These are phyloP conservation scores for Pogonomyrmex barbatus DNA, from an alignment of 1,140 invertebrate species.

Conservation along the genomic window DNA sequence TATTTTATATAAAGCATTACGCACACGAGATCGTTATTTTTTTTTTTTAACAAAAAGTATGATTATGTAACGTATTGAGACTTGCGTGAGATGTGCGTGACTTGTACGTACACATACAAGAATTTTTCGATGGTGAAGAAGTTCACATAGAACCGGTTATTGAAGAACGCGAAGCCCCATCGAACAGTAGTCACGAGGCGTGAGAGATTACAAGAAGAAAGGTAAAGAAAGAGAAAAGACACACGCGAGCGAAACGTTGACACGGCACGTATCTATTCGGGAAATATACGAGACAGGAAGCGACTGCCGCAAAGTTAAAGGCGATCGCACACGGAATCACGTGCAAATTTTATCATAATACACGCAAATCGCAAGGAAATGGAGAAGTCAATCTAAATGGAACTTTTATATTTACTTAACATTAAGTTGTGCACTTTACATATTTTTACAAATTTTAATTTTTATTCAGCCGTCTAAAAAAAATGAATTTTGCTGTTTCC, in stretches of 20 bases:
- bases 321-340: conserved; percentile 38
- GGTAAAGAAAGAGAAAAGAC: conserved; percentile 12
- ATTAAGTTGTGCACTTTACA: not conserved
- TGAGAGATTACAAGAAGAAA: conserved; percentile 50
- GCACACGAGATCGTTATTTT: too few relatives aligned
- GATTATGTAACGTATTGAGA: conserved; percentile 2
- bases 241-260: conserved; percentile 37
- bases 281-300: conserved; percentile 66
- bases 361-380: not conserved
- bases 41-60: conserved; percentile 1
- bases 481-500: not conserved
- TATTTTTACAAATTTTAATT: not conserved
- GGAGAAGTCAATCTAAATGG: not conserved
- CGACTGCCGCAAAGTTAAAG: conserved; percentile 41
- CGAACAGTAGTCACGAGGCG: conserved; percentile 45
- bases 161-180: conserved; percentile 26
- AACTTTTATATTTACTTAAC: not conserved
- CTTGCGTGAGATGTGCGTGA: not conserved
- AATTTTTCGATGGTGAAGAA: conserved; percentile 28
- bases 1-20: not conserved
- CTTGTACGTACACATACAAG: not conserved
- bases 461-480: not conserved
- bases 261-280: conserved; percentile 44
- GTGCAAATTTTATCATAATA: conserved; percentile 24
- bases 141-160: conserved; percentile 39